Base-by-base conservation (phyloP, 2,888 invertebrate species). In the Leucophora obtusa region DNA sequence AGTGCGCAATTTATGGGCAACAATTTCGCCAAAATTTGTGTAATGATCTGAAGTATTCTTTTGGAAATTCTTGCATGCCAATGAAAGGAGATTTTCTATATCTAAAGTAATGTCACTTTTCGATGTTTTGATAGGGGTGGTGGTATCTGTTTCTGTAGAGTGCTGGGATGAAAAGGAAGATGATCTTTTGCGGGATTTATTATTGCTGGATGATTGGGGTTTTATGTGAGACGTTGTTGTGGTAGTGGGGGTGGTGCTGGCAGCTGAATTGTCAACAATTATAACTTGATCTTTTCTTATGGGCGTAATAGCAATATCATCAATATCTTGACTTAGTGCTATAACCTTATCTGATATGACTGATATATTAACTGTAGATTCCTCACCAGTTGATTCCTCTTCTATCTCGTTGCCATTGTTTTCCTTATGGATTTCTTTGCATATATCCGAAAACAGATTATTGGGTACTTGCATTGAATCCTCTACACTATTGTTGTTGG, bases 1-100 rank as follows among this genome's bases (percentile, higher is more conserved):
- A 8, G 87, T 85, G 3, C 90, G 87, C 66, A 90, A 82, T 79
- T 90, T 90, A 72, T 89, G 89, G 15, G 89, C 89, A 68, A 90
- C 89, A 21, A 90, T 87, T 79, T 89, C 90, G 0, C 90, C 90
- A 71, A 90, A 89, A 79, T 85, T 87, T 18, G 88, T 82, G 56
- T 86, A 90, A 69, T 88, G 87, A 66, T 90, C 90, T 47, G 89
- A 89, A 33, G 83, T 59, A 28, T 85, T 86, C 51, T 84, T 87
- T 65, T 87, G 87, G 2, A 88, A 85, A 80, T 86, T 89, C 66
- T 87, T 89, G 33, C 90, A 87, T 0, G 90, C 89, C 47, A 90
- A 66, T 5, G 87, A 86, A 43, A 90, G 83, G 0, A 90, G 79
- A 15, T 89, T 88, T 38, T 89, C 89, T 54, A 90, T 87, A 73